Base-by-base conservation (phyloP, 1,140 invertebrate species). In the Drosophila arizonae region DNA sequence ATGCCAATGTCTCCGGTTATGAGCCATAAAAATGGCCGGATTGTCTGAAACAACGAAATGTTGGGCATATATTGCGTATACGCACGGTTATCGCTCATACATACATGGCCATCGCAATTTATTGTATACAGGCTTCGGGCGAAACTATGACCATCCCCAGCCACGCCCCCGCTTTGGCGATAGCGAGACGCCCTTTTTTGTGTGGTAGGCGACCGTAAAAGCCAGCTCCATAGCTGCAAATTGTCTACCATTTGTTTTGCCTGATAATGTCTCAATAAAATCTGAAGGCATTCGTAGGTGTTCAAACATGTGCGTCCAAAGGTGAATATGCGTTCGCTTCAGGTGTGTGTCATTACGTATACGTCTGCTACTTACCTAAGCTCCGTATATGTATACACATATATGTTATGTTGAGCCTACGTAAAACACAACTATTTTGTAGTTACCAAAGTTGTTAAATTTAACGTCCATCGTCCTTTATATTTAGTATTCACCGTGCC, bases 201-300 rank as follows among this genome's bases (percentile, higher is more conserved):
- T 65, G 54, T 36, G 76, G 5, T 26, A 17, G 24, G 43, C 55
- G 61, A 26, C 60, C 76, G 82, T 87, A 87, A 87, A 87, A 87
- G 63, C 24, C 70, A 67, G 63, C 70, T 52, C 46, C 72, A 70
- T 67, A 52, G 61, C 76, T 65, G 65, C 79, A 87, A 87, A 87
- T 82, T 82, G 82, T 87, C 55, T 61, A n/a, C 68, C 76, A 86
- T 88, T 88, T 88, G 86, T 88, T 87, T 88, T 64, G 66, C 69
- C 82, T 82, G 82, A 87, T 87, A 87, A 87, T 87, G 82, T 79
- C 82, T 79, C 82, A 87, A 87, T 87, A 87, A 87, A 87, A 87
- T 87, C 79, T 82, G 65, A 57, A 67, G 79, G 60, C 78, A 77
- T 69, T 61, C 51, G 57, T 81, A 81, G 69, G 75, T 80, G 75